Conservation (phyloP, 64 coral and sea anemone genomes). For the Trachythela sp. region DNA sequence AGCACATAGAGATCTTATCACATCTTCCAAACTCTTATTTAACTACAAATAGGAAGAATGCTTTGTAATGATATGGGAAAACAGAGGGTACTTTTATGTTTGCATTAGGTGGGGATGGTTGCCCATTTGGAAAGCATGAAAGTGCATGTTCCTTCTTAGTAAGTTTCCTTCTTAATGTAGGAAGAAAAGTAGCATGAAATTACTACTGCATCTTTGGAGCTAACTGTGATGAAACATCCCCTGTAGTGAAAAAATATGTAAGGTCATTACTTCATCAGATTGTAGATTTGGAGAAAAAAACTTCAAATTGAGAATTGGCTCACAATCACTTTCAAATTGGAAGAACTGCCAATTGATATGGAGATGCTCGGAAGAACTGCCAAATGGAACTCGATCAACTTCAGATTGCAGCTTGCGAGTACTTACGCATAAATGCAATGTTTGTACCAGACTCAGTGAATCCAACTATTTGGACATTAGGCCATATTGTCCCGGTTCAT, state of each 20-base stretch:
- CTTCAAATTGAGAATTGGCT: slow-evolving; percentile 29
- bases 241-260: slow-evolving; percentile 65
- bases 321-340: slow-evolving; percentile 38
- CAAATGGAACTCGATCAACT: slow-evolving; percentile 40
- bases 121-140: slow-evolving; percentile 71
- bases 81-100: slow-evolving; percentile 73
- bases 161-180: slow-evolving; percentile 65
- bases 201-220: slow-evolving; percentile 66
- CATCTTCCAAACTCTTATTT: slow-evolving; percentile 68
- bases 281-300: slow-evolving; percentile 40
- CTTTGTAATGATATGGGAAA: slow-evolving; percentile 72
- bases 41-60: slow-evolving; percentile 46
- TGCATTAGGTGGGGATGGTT: slow-evolving; percentile 70
- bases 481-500: slow-evolving; percentile 54
- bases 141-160: slow-evolving; percentile 65
- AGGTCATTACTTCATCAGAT: slow-evolving; percentile 48
- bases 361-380: slow-evolving; percentile 56
- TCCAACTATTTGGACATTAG: slow-evolving; percentile 62
- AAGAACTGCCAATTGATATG: slow-evolving; percentile 72
- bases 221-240: slow-evolving; percentile 68
- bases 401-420: slow-evolving; percentile 21
- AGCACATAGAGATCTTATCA: slow-evolving; percentile 64
- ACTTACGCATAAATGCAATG: slow-evolving; percentile 40
- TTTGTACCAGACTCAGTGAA: slow-evolving; percentile 42
- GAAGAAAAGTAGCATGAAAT: slow-evolving; percentile 66